Evolutionary conservation across 2,113 vertebrate species (phyloP), one percentile per base, ranked within the genome.

Genomic region (Mus spicilegus): DNA sequence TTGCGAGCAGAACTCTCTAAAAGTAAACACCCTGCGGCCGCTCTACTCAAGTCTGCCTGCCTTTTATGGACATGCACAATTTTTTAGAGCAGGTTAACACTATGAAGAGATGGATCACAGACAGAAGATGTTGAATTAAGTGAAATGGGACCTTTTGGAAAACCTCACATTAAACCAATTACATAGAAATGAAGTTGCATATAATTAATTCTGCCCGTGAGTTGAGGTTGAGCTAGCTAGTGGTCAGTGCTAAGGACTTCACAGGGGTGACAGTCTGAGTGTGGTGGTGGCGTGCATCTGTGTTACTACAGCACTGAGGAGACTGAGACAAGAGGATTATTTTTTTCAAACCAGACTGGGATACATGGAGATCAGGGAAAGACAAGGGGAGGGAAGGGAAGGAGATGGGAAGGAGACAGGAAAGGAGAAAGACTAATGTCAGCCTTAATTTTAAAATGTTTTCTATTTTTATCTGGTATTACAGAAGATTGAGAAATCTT

Each of bases 51-150:
- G 39, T 67, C 73, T 28, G 69, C 26, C 80, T 36, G 70, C 42
- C 81, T 78, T 30, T 84, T 69, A 77, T 22, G 42, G 12, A 76
- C 19, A 72, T 49, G 58, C 36, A 17, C 22, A 76, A 61, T 92
- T 94, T 65, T 87, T 91, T 90, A 95, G 22, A 93, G 80, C 89
- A 95, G 26, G 24, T 20, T 92, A 49, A 87, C 61, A 80, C 22
- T 92, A 14, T 63, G n/a, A 96, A 92, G n/a, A 72, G 51, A 92
- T 85, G 67, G 51, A 30, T 85, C 61, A 90, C 7, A 87, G 30
- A 87, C 84, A 96, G 28, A 16, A 87, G 46, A 77, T 82, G 54
- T 20, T 96, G 56, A 96, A 89, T 93, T 96, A 93, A 94, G 89
- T 42, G 87, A 75, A 33, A 69, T 70, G 93, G 16, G 81, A 7